Base-by-base conservation (phyloP, 2,888 invertebrate species). In the Drosophila pseudotalamancana region DNA sequence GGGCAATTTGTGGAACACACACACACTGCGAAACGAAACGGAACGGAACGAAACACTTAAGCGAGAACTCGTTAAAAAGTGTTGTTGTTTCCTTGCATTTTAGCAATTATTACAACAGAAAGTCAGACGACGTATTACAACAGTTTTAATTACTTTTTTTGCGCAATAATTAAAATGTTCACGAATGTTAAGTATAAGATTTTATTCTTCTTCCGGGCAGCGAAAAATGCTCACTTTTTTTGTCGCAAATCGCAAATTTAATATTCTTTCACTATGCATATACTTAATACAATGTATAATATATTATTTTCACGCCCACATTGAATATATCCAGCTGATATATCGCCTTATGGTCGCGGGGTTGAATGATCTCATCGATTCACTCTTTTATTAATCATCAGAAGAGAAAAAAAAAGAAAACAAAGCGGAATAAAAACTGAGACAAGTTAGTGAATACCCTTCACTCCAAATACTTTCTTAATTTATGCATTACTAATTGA, bases 301-400 rank as follows among this genome's bases (percentile, higher is more conserved):
- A 40, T 49, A 65, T 53, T 48, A 16, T 37, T 34, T 48, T 39
- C 21, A 57, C 71, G 39, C 49, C 37, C 39, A 32, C 55, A 19
- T n/a, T 34, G 11, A n/a, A 4, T n/a, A 32, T 12, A 51, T 37
- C 4, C 37, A 53, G 29, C 34, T 62, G 34, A 46, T 50, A 51
- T 57, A n/a, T 25, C 16, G 49, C 31, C 12, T 31, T 9, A 21
- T 23, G 43, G 23, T 21, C 49, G 42, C 23, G 25, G 42, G 46
- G 64, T 68, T 57, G 71, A 50, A 63, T 72, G 71, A 72, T 56
- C 75, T 72, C 71, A 72, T 72, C 75, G 71, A 72, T 50, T 53
- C 45, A 39, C 27, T 53, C 34, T 35, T n/a, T n/a, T 42, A 63
- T 54, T 69, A 46, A 69, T 54, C 63, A 62, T 49, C 29, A 37